Evolutionary conservation across 2,888 invertebrate genomes (phyloP), one percentile per base, ranked within the genome.

Genomic region (Timema cristinae): DNA sequence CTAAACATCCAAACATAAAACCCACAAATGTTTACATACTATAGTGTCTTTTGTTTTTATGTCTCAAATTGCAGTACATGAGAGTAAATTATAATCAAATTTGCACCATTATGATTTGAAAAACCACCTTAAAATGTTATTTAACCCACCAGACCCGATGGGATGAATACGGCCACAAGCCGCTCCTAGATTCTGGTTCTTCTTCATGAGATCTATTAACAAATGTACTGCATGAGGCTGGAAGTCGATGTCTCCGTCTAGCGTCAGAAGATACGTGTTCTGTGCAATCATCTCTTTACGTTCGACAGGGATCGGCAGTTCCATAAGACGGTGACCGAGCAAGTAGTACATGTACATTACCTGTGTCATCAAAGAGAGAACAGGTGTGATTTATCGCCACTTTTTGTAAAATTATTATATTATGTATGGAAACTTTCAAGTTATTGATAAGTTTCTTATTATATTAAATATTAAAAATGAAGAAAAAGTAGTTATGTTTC

Each of bases 291-390:
- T 83, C 74, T 89, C 88, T 79, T 89, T 90, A 71, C 86, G 84
- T 71, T 86, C 86, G 13, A 85, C 84, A 6, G 86, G 83, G 49
- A 88, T 84, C 0, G 86, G 86, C 77, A 88, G 80, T 77, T 90
- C 89, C 89, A 91, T 91, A 68, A 93, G 86, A 73, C 90, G 89
- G 80, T 91, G 90, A 0, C 95, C 95, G 54, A 95, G 85, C 76
- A 95, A 85, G 79, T 94, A 95, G 82, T 95, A 95, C 95, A 95
- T 95, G 82, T 95, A 95, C 95, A 95, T 95, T 10, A 91, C 91
- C 87, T 87, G 73, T 8, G n/a, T 11, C 13, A 47, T 50, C 13
- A 63, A 50, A 15, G 50, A 32, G 32, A 32, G 11, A 52, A 70
- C 67, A 69, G 13, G 10, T 32, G 16, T 69, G 10, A 15, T 13